Evolutionary conservation across 2,797 vertebrate genomes (phyloP), one percentile per base, ranked within the genome.

Genomic region (Chlorospingus semifuscus): DNA sequence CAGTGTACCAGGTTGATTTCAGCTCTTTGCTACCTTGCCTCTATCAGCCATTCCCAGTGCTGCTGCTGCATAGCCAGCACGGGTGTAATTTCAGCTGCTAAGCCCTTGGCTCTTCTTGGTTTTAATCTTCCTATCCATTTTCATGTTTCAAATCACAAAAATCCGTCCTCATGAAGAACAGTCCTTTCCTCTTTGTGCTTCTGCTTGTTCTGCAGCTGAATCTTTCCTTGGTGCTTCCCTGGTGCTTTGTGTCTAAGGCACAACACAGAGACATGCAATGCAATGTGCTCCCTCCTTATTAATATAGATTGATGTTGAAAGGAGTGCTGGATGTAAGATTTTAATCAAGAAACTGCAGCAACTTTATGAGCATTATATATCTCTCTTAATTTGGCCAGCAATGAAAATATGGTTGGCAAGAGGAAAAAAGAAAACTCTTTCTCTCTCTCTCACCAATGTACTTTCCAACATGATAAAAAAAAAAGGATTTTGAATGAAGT

Each of bases 281-380:
- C 87, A 76, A 81, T 14, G 59, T 71, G 94, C 76, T 96, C 66
- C 36, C 68, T 91, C 85, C 80, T 96, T 93, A 94, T 90, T 86
- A 83, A 94, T 97, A 94, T 55, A 80, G 94, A 94, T 90, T 94
- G 95, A 96, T 94, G 95, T 77, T 87, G 90, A 93, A 96, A 94
- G 83, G 83, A 94, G 85, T 77, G 83, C 85, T 91, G 90, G 91
- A 84, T 80, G 64, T 60, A 92, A 91, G 89, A 91, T 95, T 96
- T 96, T 96, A 96, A 96, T 97, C 96, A 97, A 93, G 94, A 93
- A 95, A 85, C 91, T 94, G 83, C 70, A 80, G 90, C 75, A 94
- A 95, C 77, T 95, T 96, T 96, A 96, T 93, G 95, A 96, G 94
- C 93, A 84, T 84, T 95, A 95, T 96, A 96, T 83, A 70, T 96